Conservation (phyloP, 2,113 vertebrate species). For the Glaucidium brasilianum region DNA sequence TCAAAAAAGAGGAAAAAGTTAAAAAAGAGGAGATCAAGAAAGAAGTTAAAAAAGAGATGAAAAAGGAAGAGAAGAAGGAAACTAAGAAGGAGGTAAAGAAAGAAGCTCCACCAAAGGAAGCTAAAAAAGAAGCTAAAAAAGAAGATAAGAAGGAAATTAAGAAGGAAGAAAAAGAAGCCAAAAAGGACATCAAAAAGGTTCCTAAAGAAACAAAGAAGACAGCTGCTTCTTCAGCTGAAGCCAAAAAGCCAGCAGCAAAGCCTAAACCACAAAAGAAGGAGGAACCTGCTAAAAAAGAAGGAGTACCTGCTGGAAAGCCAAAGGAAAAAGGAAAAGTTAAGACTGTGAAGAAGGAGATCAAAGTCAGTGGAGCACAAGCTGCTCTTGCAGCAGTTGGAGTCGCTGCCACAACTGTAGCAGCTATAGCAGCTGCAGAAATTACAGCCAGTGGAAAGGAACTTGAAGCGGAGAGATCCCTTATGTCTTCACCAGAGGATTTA, state of each 20-base stretch:
- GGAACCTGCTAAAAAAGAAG: constrained; percentile 81
- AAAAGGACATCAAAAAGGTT: constrained; percentile 84
- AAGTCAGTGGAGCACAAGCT: constrained; percentile 66
- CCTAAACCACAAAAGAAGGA: constrained; percentile 88
- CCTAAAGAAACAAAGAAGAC: constrained; percentile 86
- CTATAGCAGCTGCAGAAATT: constrained; percentile 40
- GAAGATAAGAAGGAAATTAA: constrained; percentile 85
- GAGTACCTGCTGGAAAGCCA: constrained; percentile 72
- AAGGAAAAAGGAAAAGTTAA: constrained; percentile 89
- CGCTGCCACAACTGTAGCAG: background rate
- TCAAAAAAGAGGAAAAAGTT: constrained; percentile 77
- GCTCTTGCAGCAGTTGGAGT: constrained; percentile 38
- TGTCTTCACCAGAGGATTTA: constrained; percentile 96
- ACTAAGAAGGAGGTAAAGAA: constrained; percentile 81
- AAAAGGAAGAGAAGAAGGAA: constrained; percentile 84
- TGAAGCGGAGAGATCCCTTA: constrained; percentile 84
- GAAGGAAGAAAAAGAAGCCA: constrained; percentile 88
- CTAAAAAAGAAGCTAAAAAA: constrained; percentile 82
- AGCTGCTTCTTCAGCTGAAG: constrained; percentile 66
- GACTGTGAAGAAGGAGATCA: constrained; percentile 82
- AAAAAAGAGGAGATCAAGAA: constrained; percentile 85
- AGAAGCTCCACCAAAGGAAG: constrained; percentile 78
- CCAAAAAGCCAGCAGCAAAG: constrained; percentile 82
- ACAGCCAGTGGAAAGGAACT: constrained; percentile 67
- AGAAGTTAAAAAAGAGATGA: constrained; percentile 81